Evolutionary conservation across 1,140 invertebrate species (phyloP).

Genomic region (Dendrolimus kikuchii): DNA sequence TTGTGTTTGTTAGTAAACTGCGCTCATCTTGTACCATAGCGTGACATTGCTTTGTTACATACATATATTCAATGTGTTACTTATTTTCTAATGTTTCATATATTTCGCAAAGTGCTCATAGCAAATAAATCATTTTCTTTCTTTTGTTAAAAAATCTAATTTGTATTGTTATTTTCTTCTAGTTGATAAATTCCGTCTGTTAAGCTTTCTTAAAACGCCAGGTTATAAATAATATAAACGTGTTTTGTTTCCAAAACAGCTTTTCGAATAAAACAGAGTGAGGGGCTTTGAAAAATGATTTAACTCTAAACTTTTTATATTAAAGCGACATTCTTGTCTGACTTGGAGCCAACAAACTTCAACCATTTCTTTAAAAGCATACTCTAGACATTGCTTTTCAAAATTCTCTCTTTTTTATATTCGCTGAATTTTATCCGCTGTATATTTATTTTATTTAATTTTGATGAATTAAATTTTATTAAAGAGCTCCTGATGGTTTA

Average conservation of each 20-base stretch:
- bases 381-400: slow-evolving; percentile 9
- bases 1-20: too few species aligned
- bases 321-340: slow-evolving; percentile 14
- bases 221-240: slow-evolving; percentile 1
- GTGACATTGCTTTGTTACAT: too few species aligned
- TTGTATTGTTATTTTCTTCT: too few species aligned
- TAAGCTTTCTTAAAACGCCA: not conserved
- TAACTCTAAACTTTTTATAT: slow-evolving; percentile 15
- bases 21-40: too few species aligned
- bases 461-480: too few species aligned
- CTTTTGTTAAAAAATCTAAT: too few species aligned
- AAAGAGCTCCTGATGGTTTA: too few species aligned
- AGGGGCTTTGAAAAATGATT: slow-evolving; percentile 6
- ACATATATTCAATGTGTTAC: too few species aligned
- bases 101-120: too few species aligned
- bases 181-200: not conserved
- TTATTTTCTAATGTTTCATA: too few species aligned
- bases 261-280: slow-evolving; percentile 7
- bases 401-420: slow-evolving; percentile 5
- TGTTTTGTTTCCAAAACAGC: slow-evolving; percentile 8
- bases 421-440: not conserved
- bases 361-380: slow-evolving; percentile 10
- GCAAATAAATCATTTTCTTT: too few species aligned
- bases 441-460: not conserved
- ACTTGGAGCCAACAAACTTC: slow-evolving; percentile 11